These are phyloP conservation scores for Drosophila insularis DNA, from an alignment of 1,140 invertebrate species.

Conservation along the genomic window DNA sequence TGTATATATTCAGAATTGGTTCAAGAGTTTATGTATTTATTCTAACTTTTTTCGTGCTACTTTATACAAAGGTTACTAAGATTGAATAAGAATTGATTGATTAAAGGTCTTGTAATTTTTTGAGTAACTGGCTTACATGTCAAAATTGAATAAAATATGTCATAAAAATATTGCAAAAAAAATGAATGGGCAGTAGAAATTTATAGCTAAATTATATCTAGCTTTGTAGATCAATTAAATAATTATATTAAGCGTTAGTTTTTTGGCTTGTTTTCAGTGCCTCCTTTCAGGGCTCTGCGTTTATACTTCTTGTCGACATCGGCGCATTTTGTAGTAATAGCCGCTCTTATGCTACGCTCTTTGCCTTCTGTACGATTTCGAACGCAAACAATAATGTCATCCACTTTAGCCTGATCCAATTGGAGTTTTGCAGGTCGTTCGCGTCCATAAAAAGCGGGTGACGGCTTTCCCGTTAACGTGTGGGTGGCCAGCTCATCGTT, in stretches of 20 bases:
- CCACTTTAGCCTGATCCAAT: constrained; percentile 72
- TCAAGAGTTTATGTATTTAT: background rate
- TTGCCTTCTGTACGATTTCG: constrained; percentile 63
- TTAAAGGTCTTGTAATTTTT: background rate
- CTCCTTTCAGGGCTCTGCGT: constrained; percentile 48
- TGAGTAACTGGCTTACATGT: background rate
- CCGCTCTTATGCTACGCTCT: constrained; percentile 64
- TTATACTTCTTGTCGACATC: constrained; percentile 85
- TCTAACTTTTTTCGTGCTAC: background rate
- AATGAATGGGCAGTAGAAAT: background rate
- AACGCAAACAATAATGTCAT: constrained; percentile 79
- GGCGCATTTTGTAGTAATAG: constrained; percentile 85
- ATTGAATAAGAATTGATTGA: background rate
- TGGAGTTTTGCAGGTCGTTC: constrained; percentile 67
- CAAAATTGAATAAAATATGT: background rate
- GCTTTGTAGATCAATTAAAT: background rate
- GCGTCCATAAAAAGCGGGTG: constrained; percentile 75
- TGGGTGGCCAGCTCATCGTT: constrained; percentile 80
- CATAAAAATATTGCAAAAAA: background rate
- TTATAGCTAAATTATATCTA: constrained; percentile 41
- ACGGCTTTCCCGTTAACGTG: constrained; percentile 82
- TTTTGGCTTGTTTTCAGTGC: constrained; percentile 21
- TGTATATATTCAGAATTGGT: background rate
- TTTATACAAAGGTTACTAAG: background rate
- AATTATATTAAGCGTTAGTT: background rate